phyloP scores from a whole-genome alignment of 2,888 invertebrate species.

The Leptinotarsa rubiginosa region DNA sequence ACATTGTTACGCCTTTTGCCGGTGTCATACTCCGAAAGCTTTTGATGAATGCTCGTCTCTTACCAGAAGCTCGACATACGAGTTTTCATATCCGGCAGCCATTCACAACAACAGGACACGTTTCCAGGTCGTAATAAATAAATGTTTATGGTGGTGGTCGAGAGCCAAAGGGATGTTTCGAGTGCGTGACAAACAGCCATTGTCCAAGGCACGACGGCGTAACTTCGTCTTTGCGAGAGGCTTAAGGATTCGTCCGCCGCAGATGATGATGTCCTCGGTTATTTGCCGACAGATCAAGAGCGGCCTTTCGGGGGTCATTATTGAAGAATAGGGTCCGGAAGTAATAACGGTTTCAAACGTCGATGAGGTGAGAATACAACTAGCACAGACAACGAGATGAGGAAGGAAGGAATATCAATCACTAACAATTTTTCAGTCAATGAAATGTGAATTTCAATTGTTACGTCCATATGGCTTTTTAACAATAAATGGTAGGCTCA shows the following conservation, averaged over 20 bases:
- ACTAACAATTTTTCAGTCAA: too few species aligned
- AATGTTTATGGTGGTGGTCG: slow-evolving; percentile 43
- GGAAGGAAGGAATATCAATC: too few species aligned
- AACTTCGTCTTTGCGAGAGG: slow-evolving; percentile 35
- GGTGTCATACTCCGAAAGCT: neutral
- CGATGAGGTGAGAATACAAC: neutral
- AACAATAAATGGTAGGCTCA: too few species aligned
- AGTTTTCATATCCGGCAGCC: slow-evolving; percentile 1
- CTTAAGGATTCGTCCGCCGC: slow-evolving; percentile 37
- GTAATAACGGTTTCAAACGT: neutral
- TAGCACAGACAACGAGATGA: neutral
- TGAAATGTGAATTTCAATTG: neutral
- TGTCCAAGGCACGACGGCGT: slow-evolving; percentile 43
- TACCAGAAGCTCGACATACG: neutral
- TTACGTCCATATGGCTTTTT: neutral
- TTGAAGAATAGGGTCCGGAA: neutral
- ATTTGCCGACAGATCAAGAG: slow-evolving; percentile 38
- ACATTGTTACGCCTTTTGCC: neutral
- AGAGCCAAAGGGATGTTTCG: slow-evolving; percentile 41
- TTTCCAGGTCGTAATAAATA: slow-evolving; percentile 45
- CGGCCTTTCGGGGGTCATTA: slow-evolving; percentile 4
- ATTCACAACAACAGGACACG: slow-evolving; percentile 33
- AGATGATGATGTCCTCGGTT: slow-evolving; percentile 40
- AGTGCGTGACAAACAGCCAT: slow-evolving; percentile 54
- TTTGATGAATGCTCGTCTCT: neutral